Evolutionary conservation across 2,888 invertebrate species (phyloP).

Genomic region (Spisula subtruncata): DNA sequence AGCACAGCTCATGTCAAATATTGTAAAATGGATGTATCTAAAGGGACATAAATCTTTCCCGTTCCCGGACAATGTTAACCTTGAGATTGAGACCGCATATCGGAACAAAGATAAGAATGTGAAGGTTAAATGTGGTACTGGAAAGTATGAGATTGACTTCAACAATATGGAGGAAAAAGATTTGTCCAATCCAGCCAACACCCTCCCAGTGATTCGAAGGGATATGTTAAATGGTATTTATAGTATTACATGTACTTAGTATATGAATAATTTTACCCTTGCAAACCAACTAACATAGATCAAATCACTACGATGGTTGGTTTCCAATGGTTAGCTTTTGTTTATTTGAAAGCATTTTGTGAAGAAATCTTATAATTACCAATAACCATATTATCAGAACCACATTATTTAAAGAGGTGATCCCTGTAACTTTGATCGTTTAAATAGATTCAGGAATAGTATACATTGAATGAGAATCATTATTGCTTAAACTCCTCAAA

Average conservation of each 20-base stretch:
- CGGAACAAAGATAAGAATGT: conserved; percentile 54
- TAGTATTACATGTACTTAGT: too few species aligned
- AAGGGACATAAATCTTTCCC: conserved; percentile 39
- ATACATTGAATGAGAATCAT: too few species aligned
- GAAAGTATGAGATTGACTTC: conserved; percentile 70
- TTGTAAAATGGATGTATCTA: conserved; percentile 66
- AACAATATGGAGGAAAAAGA: conserved; percentile 70
- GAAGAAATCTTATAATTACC: too few species aligned
- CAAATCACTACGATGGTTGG: too few species aligned
- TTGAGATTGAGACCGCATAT: conserved; percentile 69
- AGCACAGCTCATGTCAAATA: conserved; percentile 39
- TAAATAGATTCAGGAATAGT: too few species aligned
- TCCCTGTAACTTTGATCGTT: too few species aligned
- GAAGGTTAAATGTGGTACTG: conserved; percentile 55
- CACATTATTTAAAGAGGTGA: too few species aligned
- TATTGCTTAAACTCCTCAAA: too few species aligned
- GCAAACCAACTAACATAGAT: too few species aligned
- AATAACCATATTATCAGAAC: too few species aligned
- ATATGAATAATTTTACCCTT: not conserved
- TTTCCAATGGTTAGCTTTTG: too few species aligned
- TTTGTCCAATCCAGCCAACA: conserved; percentile 48
- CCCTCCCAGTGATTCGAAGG: conserved; percentile 64
- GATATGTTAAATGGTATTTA: conserved; percentile 66
- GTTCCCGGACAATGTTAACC: conserved; percentile 58
- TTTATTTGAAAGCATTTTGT: too few species aligned